These are phyloP conservation scores for Psophia crepitans DNA, from an alignment of 2,113 vertebrate species.

Conservation along the genomic window DNA sequence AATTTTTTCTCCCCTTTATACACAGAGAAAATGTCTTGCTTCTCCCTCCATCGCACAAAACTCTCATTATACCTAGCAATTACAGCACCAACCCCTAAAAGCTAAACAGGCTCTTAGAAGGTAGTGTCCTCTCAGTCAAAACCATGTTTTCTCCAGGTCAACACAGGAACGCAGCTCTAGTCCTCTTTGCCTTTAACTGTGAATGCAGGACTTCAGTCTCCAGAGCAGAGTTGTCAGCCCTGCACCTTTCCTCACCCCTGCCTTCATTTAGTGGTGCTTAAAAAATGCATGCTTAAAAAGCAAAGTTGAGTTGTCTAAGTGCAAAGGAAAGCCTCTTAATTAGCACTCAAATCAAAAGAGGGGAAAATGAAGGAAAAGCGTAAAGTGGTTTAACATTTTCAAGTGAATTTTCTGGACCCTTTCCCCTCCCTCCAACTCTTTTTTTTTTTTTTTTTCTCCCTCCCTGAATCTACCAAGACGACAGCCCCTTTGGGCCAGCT, in stretches of 20 bases:
- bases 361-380: background rate
- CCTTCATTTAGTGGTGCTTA: background rate
- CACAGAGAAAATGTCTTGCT: background rate
- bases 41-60: background rate
- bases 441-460: background rate
- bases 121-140: background rate
- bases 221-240: background rate
- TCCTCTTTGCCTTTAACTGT: background rate
- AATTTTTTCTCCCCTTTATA: background rate
- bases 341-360: background rate
- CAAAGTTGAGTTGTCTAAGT: constrained; percentile 16
- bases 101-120: background rate
- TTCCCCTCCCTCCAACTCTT: background rate
- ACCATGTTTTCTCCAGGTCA: background rate
- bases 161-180: background rate
- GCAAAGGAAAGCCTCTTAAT: constrained; percentile 31
- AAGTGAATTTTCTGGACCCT: background rate
- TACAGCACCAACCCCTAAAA: background rate
- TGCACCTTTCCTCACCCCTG: background rate
- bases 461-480: background rate
- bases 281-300: constrained; percentile 53
- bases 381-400: background rate
- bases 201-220: background rate
- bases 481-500: background rate
- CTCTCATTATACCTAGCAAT: background rate